Conservation (phyloP, 2,888 invertebrate species). For the Opisthograptis luteolata region DNA sequence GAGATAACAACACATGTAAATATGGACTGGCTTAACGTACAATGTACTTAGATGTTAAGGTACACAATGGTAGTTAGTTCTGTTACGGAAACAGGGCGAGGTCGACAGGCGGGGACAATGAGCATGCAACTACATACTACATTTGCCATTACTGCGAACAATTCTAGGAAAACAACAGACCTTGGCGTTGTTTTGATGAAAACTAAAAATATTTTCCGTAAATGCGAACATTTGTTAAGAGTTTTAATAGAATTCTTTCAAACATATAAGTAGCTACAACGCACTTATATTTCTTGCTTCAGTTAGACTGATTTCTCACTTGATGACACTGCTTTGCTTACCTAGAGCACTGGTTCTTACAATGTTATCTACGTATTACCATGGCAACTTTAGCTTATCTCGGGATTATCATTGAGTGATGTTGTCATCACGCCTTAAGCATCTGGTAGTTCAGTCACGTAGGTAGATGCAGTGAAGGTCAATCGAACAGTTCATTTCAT, state of each 20-base stretch:
- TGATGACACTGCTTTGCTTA: too few relatives aligned
- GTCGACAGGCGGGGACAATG: conserved; percentile 40
- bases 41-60: too few relatives aligned
- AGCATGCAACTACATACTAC: conserved; percentile 38
- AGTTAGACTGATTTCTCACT: too few relatives aligned
- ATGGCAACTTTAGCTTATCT: conserved; percentile 47
- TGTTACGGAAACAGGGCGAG: conserved; percentile 45
- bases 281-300: too few relatives aligned
- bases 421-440: conserved; percentile 34
- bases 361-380: conserved; percentile 1
- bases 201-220: not conserved
- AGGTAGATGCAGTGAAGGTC: conserved; percentile 7
- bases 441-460: conserved; percentile 50
- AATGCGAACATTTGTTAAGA: not conserved
- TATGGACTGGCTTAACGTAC: too few relatives aligned
- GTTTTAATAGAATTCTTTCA: not conserved
- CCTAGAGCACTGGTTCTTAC: not conserved
- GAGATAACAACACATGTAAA: too few relatives aligned
- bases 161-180: conserved; percentile 41
- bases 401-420: conserved; percentile 43
- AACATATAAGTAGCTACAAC: not conserved
- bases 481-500: too few relatives aligned
- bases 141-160: conserved; percentile 35
- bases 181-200: conserved; percentile 32
- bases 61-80: conserved; percentile 25